Percentiles rank a stretch among this genome's conserved stretches.
phyloP scores from a whole-genome alignment of 2,113 vertebrate species.

The Indri indri region DNA sequence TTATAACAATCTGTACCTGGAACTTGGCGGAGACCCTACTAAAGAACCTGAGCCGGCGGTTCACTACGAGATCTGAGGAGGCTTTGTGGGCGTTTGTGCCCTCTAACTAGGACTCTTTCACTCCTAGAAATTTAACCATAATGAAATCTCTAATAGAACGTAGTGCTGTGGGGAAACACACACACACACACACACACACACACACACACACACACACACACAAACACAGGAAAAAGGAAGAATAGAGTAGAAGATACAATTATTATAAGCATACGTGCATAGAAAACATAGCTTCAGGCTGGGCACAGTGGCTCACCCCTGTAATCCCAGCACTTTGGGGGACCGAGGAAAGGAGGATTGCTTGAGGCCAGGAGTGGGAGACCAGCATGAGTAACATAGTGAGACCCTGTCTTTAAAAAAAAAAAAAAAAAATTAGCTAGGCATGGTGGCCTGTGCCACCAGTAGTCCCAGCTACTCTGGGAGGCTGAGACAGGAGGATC shows the following conservation, averaged over 20 bases:
- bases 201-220: too few species aligned
- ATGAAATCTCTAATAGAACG: too few species aligned
- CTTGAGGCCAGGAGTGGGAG: neutral
- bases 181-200: too few species aligned
- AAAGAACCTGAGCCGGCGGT: too few species aligned
- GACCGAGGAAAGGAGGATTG: neutral
- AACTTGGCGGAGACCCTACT: too few species aligned
- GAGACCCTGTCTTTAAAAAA: neutral
- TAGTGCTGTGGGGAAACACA: too few species aligned
- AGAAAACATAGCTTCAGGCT: neutral
- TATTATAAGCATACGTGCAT: neutral
- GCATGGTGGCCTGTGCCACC: accelerated
- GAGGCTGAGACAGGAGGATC: neutral
- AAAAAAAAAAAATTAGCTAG: neutral
- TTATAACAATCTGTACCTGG: too few species aligned
- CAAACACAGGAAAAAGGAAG: neutral
- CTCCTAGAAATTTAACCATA: too few species aligned
- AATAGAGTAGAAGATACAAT: neutral
- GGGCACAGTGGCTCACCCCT: neutral
- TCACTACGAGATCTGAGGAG: too few species aligned
- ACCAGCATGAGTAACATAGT: neutral
- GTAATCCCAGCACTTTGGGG: neutral
- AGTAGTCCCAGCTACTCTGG: neutral
- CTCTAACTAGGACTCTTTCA: too few species aligned
- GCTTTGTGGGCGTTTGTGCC: too few species aligned